Base-by-base conservation (phyloP, 92 coral and sea anemone species). In the Zoanthus solanderi region DNA sequence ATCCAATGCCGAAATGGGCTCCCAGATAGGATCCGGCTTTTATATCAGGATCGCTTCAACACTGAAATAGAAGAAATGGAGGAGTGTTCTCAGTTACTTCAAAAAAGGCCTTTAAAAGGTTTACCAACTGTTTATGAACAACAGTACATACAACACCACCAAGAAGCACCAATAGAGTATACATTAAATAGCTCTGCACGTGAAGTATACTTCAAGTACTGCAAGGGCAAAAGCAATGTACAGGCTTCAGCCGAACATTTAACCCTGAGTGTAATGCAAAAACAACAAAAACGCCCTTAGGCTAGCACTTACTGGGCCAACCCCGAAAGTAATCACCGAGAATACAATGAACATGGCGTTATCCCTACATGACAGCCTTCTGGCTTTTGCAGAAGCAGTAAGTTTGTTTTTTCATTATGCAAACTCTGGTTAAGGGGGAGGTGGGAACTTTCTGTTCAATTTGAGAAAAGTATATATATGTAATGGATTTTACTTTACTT, bases 191-290 rank as follows among this genome's bases (percentile, higher is more conserved):
- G 78, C 31, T 29, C 71, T 10, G 93, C 93, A 75, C 54, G 93
- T 6, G 90, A 86, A 29, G 81, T 78, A 61, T 83, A 87, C 44
- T 9, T 23, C 8, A 87, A 87, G 47, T 90, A 82, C 57, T 87
- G 88, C 78, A 90, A 75, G 76, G 87, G 89, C 7, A 58, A 90
- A 54, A 86, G n/a, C 76, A 46, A 23, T 13, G 17, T 23, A 68
- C 37, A 50, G 56, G 71, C 52, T 31, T 29, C 85, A 29, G 85
- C 50, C 7, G 79, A 17, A 69, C 83, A 2, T 89, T 89, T 32
- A 89, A 23, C 42, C 85, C 92, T 13, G 92, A 89, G 31, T 89
- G 89, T 79, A 89, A 89, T 72, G 87, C 92, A 13, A 85, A 87
- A 82, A 56, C 92, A 57, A 13, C 23, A 90, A 90, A 85, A 90